Conservation (phyloP, 2,797 vertebrate species). For the Anabas testudineus region DNA sequence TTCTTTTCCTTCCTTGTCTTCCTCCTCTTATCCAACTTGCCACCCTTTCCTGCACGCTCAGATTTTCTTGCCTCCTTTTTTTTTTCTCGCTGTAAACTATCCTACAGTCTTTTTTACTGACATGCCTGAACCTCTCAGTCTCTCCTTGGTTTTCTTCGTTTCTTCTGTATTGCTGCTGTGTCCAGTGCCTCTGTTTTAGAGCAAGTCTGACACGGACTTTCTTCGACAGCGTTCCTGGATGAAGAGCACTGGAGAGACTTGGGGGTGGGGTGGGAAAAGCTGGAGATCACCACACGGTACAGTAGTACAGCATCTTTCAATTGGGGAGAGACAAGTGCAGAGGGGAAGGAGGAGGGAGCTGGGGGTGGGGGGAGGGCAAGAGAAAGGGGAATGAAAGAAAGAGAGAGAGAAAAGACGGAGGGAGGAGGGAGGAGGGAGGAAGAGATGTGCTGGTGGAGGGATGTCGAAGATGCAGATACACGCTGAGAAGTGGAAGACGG, state of each 20-base stretch:
- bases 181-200: slow-evolving; percentile 46
- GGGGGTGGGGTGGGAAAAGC: slow-evolving; percentile 36
- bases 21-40: slow-evolving; percentile 53
- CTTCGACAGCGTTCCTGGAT: slow-evolving; percentile 51
- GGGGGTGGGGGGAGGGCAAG: neutral
- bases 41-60: slow-evolving; percentile 51
- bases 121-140: slow-evolving; percentile 33
- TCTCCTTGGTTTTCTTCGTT: slow-evolving; percentile 31
- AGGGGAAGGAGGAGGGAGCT: slow-evolving; percentile 15
- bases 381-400: slow-evolving; percentile 10
- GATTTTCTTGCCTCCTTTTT: slow-evolving; percentile 35
- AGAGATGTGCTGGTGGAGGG: slow-evolving; percentile 31
- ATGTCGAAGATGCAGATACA: slow-evolving; percentile 52
- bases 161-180: slow-evolving; percentile 38
- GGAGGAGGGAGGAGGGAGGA: slow-evolving; percentile 25
- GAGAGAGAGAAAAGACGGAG: slow-evolving; percentile 10
- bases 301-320: slow-evolving; percentile 58
- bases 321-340: slow-evolving; percentile 52
- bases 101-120: slow-evolving; percentile 31
- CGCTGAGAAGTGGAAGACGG: slow-evolving; percentile 30
- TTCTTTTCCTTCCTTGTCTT: slow-evolving; percentile 40
- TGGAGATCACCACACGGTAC: slow-evolving; percentile 58
- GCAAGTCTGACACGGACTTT: slow-evolving; percentile 50
- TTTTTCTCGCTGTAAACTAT: slow-evolving; percentile 44
- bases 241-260: slow-evolving; percentile 35